Conservation (phyloP, 2,113 vertebrate genomes). For the Corydoras sp. region DNA sequence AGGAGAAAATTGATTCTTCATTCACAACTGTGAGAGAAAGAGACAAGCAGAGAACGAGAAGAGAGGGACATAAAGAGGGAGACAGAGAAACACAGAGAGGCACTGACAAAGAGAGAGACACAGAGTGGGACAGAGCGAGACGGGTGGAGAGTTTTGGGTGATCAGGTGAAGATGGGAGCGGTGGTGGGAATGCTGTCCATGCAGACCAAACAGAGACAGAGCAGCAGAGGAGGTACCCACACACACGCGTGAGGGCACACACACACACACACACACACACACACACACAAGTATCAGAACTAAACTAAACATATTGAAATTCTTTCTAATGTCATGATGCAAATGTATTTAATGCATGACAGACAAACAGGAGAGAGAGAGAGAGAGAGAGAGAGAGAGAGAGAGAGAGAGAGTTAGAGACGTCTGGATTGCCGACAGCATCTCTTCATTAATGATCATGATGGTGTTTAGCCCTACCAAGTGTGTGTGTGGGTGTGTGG, state of each 20-base stretch:
- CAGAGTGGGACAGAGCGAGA: background rate
- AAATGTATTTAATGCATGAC: too few species aligned
- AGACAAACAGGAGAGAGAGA: too few species aligned
- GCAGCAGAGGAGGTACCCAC: constrained; percentile 89
- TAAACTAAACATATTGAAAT: too few species aligned
- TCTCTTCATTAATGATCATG: background rate
- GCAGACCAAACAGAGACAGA: constrained; percentile 95
- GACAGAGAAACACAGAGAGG: constrained; percentile 26
- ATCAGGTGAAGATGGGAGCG: constrained; percentile 82
- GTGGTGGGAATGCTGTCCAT: constrained; percentile 96
- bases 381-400: too few species aligned
- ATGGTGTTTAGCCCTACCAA: background rate
- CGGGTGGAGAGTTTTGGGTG: constrained; percentile 48
- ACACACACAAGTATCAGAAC: background rate
- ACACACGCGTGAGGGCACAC: background rate
- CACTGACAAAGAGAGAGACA: background rate
- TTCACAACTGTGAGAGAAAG: background rate
- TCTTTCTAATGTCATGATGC: too few species aligned
- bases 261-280: constrained; percentile 15
- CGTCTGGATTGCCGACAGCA: background rate
- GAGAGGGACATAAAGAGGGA: constrained; percentile 2
- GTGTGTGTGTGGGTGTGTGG: constrained; percentile 13
- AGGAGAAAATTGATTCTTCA: constrained; percentile 17
- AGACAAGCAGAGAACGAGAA: constrained; percentile 1
- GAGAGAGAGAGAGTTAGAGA: background rate